Percentiles rank a stretch among this genome's conserved stretches.
Conservation (phyloP, 2,888 invertebrate species). For the Cephus pygmeus region DNA sequence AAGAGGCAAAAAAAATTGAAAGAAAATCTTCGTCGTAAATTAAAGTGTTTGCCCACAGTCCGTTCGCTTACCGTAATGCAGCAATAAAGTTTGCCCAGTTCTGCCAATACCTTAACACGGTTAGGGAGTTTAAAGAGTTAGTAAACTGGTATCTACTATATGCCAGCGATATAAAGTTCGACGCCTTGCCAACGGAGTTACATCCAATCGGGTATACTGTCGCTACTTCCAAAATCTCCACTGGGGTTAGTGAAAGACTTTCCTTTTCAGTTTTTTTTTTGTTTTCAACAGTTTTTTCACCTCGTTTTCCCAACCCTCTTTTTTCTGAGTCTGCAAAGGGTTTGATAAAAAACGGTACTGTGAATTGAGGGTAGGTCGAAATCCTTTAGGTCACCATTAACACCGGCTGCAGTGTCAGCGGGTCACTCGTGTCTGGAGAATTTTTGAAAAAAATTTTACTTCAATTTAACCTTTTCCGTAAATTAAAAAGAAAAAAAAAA, state of each 20-base stretch:
- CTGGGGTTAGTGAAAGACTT: not conserved
- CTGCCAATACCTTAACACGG: not conserved
- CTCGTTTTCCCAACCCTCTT: not conserved
- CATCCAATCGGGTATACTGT: not conserved
- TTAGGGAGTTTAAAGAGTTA: not conserved
- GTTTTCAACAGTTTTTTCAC: not conserved
- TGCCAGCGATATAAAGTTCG: not conserved
- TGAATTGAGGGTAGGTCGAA: not conserved
- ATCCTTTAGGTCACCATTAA: not conserved
- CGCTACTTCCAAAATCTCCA: not conserved
- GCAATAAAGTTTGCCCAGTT: slow-evolving; percentile 3
- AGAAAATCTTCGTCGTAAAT: not conserved
- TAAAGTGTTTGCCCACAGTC: slow-evolving; percentile 1
- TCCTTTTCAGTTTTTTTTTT: not conserved
- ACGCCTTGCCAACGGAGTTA: not conserved
- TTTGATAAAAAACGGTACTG: not conserved
- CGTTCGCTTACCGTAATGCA: not conserved
- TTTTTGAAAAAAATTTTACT: not conserved
- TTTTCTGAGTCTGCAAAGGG: not conserved
- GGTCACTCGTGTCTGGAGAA: not conserved
- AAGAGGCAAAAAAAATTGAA: not conserved
- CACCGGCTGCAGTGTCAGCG: not conserved
- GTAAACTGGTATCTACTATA: not conserved
- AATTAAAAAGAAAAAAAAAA: too few relatives aligned
- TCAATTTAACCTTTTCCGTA: too few relatives aligned